These are phyloP conservation scores for Apeira syringaria DNA, from an alignment of 2,888 invertebrate genomes.

Conservation along the genomic window DNA sequence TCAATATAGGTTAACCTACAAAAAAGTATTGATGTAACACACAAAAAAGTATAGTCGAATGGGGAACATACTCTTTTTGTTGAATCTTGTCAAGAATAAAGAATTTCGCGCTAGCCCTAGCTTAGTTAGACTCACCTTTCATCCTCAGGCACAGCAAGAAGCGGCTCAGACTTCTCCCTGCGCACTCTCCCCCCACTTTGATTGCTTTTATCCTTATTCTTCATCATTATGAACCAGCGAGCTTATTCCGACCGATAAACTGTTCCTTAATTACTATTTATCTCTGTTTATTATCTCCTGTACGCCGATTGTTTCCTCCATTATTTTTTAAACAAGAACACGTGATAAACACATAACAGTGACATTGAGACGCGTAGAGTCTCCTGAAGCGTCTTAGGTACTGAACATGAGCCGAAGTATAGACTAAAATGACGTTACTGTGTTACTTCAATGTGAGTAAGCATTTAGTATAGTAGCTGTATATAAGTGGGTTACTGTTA, in stretches of 20 bases:
- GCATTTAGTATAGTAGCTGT: slow-evolving; percentile 61
- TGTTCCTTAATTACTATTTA: background rate
- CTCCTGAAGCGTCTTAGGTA: slow-evolving; percentile 44
- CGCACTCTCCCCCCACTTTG: slow-evolving; percentile 64
- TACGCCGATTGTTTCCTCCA: too few relatives aligned
- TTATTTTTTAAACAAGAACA: background rate
- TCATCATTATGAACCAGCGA: slow-evolving; percentile 43
- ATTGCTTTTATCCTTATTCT: slow-evolving; percentile 74
- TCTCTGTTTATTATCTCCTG: too few relatives aligned
- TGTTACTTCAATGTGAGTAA: slow-evolving; percentile 45
- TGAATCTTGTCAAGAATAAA: too few relatives aligned
- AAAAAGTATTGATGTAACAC: too few relatives aligned
- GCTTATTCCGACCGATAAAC: slow-evolving; percentile 23
- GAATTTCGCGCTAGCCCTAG: slow-evolving; percentile 5
- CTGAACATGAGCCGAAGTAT: slow-evolving; percentile 44
- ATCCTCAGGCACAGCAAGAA: slow-evolving; percentile 75
- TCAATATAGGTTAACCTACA: too few relatives aligned
- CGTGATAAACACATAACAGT: slow-evolving; percentile 4
- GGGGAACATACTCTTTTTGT: too few relatives aligned
- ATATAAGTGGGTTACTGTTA: slow-evolving; percentile 45
- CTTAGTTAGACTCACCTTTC: slow-evolving; percentile 72
- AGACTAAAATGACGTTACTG: slow-evolving; percentile 25
- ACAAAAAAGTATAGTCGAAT: too few relatives aligned
- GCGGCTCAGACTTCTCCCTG: slow-evolving; percentile 63
- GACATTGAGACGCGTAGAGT: slow-evolving; percentile 34